Evolutionary conservation across 2,888 invertebrate species (phyloP), one percentile per base, ranked within the genome.

Genomic region (Sussaba pulchella): DNA sequence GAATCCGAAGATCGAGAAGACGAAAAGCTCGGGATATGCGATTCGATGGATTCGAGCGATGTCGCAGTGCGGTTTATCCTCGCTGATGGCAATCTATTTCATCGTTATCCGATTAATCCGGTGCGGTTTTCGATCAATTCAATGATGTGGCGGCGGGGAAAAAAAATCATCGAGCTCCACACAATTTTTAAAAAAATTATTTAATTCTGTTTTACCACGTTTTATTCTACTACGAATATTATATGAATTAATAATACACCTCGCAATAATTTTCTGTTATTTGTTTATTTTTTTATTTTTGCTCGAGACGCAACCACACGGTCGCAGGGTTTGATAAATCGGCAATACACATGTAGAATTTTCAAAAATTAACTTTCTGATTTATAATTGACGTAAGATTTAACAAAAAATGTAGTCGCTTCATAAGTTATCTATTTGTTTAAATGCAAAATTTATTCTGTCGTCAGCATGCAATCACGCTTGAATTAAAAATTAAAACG

Each of bases 101-200:
- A 78, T 43, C 78, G 85, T 81, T 86, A 87, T 88, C 86, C 79
- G 79, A 83, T 87, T 87, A 88, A 88, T 88, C 88, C 86, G 85
- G 80, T 81, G 81, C 84, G 80, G 84, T 83, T 84, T 81, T 83
- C 84, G 87, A 87, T 88, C 86, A 86, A 88, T 89, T n/a, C n/a
- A n/a, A n/a, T n/a, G n/a, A n/a, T n/a, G n/a, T n/a, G n/a, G n/a
- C n/a, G n/a, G n/a, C n/a, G n/a, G n/a, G n/a, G n/a, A n/a, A n/a
- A n/a, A n/a, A n/a, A n/a, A n/a, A n/a, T n/a, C n/a, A n/a, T n/a
- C n/a, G n/a, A n/a, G n/a, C n/a, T n/a, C n/a, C n/a, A n/a, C n/a
- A n/a, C n/a, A n/a, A n/a, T n/a, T n/a, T n/a, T n/a, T n/a, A n/a
- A n/a, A n/a, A n/a, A n/a, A n/a, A n/a, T n/a, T n/a, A n/a, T n/a